Evolutionary conservation across 2,888 invertebrate genomes (phyloP).

Genomic region (Amorpha juglandis): DNA sequence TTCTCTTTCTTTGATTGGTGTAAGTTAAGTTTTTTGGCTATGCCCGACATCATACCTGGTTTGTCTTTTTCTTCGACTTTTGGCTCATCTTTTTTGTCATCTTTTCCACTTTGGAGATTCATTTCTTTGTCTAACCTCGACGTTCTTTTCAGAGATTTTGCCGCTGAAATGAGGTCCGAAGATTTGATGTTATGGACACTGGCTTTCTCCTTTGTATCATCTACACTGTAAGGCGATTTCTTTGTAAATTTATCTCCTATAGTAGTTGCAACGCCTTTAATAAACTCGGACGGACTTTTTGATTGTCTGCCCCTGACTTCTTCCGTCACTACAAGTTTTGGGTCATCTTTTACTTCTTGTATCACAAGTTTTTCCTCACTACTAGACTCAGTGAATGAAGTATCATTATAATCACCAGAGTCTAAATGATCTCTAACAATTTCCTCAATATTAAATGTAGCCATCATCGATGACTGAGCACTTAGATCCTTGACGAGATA

Average conservation of each 20-base stretch:
- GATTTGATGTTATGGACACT: conserved; percentile 68
- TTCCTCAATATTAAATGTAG: conserved; percentile 73
- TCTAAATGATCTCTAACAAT: conserved; percentile 72
- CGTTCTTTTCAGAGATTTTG: conserved; percentile 60
- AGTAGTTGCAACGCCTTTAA: conserved; percentile 53
- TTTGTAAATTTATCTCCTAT: conserved; percentile 59
- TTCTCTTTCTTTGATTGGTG: conserved; percentile 71
- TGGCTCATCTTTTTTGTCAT: conserved; percentile 19
- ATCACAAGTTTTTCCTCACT: conserved; percentile 70
- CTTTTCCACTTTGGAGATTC: conserved; percentile 32
- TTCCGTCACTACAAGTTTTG: conserved; percentile 39
- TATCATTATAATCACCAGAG: conserved; percentile 71
- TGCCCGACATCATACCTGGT: conserved; percentile 65
- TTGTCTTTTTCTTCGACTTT: conserved; percentile 53
- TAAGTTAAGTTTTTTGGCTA: conserved; percentile 69
- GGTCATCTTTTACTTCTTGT: conserved; percentile 50
- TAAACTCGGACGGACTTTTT: conserved; percentile 62
- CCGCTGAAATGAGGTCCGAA: conserved; percentile 64
- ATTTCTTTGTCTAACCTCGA: conserved; percentile 39
- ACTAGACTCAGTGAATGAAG: conserved; percentile 73
- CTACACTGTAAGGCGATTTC: conserved; percentile 46
- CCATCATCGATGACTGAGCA: conserved; percentile 77
- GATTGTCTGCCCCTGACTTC: conserved; percentile 48
- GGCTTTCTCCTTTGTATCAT: conserved; percentile 52
- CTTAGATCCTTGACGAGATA: conserved; percentile 65